Percentiles rank a stretch among this genome's conserved stretches.
These are phyloP conservation scores for Dendroctonus valens DNA, from an alignment of 1,140 invertebrate species.

Conservation along the genomic window DNA sequence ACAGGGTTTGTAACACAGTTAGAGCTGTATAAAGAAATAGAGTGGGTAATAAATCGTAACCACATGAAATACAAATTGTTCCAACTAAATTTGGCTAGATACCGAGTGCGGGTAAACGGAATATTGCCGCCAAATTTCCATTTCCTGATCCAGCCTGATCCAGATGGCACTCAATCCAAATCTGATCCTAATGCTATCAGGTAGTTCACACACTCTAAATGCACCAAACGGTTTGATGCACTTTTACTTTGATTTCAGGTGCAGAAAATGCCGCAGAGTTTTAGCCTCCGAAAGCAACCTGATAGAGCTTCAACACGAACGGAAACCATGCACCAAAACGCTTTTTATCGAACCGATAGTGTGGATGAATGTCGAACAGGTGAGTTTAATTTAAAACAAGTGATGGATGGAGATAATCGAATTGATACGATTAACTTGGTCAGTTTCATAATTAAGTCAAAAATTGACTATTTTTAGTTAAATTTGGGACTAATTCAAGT, in stretches of 20 bases:
- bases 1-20: conserved; percentile 71
- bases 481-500: too few species aligned
- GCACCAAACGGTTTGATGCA: background rate
- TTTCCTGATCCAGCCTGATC: conserved; percentile 76
- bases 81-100: conserved; percentile 72
- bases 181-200: conserved; percentile 80
- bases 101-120: conserved; percentile 77
- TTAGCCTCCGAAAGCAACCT: conserved; percentile 77
- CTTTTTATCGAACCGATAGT: conserved; percentile 78
- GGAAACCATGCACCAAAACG: conserved; percentile 64
- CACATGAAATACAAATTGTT: conserved; percentile 65
- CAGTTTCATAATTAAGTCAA: background rate
- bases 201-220: background rate
- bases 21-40: conserved; percentile 75
- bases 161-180: conserved; percentile 68
- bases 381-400: conserved; percentile 36
- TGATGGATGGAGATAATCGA: background rate
- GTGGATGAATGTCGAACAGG: conserved; percentile 77
- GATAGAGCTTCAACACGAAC: conserved; percentile 60
- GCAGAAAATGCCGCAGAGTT: conserved; percentile 74
- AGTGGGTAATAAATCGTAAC: conserved; percentile 51
- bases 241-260: conserved; percentile 44
- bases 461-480: too few species aligned
- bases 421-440: background rate
- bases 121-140: conserved; percentile 75